Evolutionary conservation across 92 coral and sea anemone species (phyloP).

Genomic region (Nematostella vectensis): DNA sequence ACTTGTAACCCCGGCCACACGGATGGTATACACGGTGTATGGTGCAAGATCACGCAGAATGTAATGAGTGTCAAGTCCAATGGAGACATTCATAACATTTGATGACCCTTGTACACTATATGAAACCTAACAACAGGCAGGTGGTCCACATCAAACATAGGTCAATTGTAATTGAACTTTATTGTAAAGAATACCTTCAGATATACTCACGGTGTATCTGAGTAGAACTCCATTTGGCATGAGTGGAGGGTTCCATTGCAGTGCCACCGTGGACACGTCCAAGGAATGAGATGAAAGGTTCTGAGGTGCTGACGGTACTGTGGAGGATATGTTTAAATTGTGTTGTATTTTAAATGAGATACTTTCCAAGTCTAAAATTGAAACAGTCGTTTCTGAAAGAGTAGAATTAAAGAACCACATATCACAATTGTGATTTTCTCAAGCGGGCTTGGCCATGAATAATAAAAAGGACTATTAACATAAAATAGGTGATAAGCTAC

Average conservation of each 20-base stretch:
- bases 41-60: slow-evolving; percentile 11
- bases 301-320: slow-evolving; percentile 47
- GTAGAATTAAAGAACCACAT: too few species aligned
- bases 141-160: too few species aligned
- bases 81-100: neutral
- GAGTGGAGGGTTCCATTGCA: slow-evolving; percentile 49
- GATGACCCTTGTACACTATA: slow-evolving; percentile 6
- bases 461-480: too few species aligned
- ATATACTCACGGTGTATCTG: slow-evolving; percentile 22
- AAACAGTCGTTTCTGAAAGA: too few species aligned
- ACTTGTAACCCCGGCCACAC: slow-evolving; percentile 30
- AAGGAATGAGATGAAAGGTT: slow-evolving; percentile 14
- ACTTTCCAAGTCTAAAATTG: too few species aligned
- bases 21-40: slow-evolving; percentile 21
- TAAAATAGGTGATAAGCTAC: too few species aligned
- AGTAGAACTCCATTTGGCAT: slow-evolving; percentile 36
- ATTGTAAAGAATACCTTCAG: too few species aligned
- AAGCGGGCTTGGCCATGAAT: too few species aligned
- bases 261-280: slow-evolving; percentile 32
- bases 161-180: too few species aligned
- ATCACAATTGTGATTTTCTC: too few species aligned
- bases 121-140: slow-evolving; percentile 5
- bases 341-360: too few species aligned
- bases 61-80: neutral
- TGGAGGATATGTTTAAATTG: too few species aligned